These are phyloP conservation scores for Caloenas nicobarica DNA, from an alignment of 2,113 vertebrate genomes.

Conservation along the genomic window DNA sequence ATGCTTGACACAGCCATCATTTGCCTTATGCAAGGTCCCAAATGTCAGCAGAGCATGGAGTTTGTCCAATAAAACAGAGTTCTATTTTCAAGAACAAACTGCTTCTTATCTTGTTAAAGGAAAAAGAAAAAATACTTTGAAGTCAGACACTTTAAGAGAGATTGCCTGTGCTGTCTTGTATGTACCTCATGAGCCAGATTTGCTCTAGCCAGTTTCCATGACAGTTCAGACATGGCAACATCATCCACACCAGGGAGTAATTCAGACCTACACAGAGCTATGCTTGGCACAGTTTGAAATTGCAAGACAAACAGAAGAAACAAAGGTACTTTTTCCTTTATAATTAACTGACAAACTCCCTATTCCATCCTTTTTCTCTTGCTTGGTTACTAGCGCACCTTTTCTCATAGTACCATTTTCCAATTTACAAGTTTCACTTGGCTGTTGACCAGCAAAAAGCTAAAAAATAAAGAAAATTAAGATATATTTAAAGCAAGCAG, in stretches of 20 bases:
- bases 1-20: background rate
- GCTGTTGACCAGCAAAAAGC: background rate
- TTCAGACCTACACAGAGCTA: background rate
- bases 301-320: background rate
- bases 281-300: background rate
- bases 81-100: background rate
- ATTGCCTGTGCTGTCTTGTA: background rate
- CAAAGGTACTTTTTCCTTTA: background rate
- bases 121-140: background rate
- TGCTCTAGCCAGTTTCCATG: slow-evolving; percentile 32
- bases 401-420: background rate
- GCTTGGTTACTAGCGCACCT: background rate
- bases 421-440: background rate
- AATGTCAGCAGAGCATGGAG: background rate
- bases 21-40: background rate
- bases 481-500: background rate
- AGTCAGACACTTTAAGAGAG: background rate
- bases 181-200: background rate
- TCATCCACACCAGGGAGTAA: background rate
- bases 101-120: background rate
- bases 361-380: background rate
- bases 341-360: background rate
- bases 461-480: background rate
- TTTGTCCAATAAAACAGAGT: background rate
- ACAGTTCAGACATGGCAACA: slow-evolving; percentile 24